These are phyloP conservation scores for Lottia gigantea DNA, from an alignment of 2,888 invertebrate genomes.

Conservation along the genomic window DNA sequence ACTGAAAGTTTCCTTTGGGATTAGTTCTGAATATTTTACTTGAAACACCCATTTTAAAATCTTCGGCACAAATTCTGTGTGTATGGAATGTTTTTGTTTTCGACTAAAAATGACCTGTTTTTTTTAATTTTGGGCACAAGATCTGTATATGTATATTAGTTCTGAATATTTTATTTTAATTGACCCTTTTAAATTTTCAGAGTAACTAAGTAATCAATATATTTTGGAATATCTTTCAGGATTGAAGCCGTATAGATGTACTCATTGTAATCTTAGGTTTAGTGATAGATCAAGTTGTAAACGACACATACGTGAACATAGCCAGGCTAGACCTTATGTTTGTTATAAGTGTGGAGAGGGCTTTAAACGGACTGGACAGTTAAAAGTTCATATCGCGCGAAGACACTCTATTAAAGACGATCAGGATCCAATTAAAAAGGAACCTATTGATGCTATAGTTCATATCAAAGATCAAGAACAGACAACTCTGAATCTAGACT, in stretches of 20 bases:
- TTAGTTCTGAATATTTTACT: no score
- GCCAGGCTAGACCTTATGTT: constrained; percentile 51
- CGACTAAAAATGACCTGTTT: no score
- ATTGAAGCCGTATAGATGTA: constrained; percentile 60
- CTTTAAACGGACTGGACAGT: constrained; percentile 58
- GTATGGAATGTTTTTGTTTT: no score
- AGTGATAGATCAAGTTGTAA: constrained; percentile 63
- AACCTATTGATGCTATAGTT: constrained; percentile 29
- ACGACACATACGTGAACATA: constrained; percentile 61
- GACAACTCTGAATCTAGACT: constrained; percentile 13
- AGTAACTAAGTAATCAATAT: no score
- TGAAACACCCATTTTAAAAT: no score
- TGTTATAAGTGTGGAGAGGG: constrained; percentile 59
- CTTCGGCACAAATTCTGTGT: no score
- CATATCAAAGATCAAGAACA: constrained; percentile 13
- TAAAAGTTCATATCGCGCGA: constrained; percentile 52
- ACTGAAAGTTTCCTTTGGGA: no score
- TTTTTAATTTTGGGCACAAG: no score
- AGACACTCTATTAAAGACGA: constrained; percentile 35
- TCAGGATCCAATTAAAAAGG: constrained; percentile 26
- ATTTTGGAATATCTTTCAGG: constrained; percentile 41
- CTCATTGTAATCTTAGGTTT: constrained; percentile 57
- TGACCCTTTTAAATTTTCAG: no score
- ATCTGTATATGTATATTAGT: no score
- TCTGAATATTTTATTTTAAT: no score